Conservation (phyloP, 1,140 invertebrate genomes). For the Maconellicoccus hirsutus region DNA sequence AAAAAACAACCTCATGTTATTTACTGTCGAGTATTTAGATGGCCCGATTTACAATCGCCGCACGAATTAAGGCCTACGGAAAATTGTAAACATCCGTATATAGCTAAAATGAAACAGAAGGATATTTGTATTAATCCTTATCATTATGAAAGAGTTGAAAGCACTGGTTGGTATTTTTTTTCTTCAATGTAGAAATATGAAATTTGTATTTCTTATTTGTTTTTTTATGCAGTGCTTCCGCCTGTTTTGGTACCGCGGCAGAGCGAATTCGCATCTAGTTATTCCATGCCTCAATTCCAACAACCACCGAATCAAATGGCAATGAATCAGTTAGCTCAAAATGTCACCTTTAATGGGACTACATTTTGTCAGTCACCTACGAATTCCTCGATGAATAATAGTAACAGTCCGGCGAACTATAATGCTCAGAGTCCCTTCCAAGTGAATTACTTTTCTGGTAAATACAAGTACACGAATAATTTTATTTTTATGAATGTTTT, state of each 20-base stretch:
- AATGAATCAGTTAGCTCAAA: neutral
- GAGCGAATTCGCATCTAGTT: conserved; percentile 76
- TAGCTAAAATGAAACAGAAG: conserved; percentile 76
- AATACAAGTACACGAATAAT: neutral
- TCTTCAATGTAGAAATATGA: conserved; percentile 18
- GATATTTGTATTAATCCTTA: conserved; percentile 98
- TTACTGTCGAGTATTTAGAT: conserved; percentile 95
- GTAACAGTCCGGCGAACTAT: neutral
- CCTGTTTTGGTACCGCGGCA: conserved; percentile 91
- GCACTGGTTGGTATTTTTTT: conserved; percentile 44
- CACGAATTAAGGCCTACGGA: conserved; percentile 92
- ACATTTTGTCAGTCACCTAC: neutral
- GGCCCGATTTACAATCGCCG: conserved; percentile 95
- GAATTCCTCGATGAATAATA: neutral
- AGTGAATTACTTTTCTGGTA: conserved; percentile 11
- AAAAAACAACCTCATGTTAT: conserved; percentile 97
- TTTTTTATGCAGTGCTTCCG: conserved; percentile 82
- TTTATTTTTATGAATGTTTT: neutral
- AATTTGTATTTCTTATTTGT: no score
- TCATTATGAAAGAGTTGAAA: conserved; percentile 92
- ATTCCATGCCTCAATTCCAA: neutral
- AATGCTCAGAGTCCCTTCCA: neutral
- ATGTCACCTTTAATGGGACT: neutral
- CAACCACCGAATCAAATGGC: neutral
- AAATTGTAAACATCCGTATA: conserved; percentile 87